These are phyloP conservation scores for Aspiorhynchus laticeps DNA, from an alignment of 2,113 vertebrate species.

Conservation along the genomic window DNA sequence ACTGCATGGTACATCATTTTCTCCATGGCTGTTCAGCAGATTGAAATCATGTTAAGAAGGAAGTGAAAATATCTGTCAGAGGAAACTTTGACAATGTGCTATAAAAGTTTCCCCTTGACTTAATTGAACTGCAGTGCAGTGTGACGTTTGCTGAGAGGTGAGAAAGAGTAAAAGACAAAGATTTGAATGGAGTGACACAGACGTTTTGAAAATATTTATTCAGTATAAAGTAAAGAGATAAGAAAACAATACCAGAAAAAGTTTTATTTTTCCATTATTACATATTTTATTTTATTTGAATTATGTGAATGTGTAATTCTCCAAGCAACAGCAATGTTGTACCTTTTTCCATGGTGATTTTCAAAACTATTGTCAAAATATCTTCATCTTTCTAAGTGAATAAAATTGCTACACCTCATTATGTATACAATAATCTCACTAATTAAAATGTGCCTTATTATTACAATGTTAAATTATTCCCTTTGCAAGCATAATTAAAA, in stretches of 20 bases:
- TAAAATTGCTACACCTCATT: neutral
- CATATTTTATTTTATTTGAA: neutral
- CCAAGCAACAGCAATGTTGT: neutral
- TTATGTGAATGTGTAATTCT: neutral
- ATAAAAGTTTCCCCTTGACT: constrained; percentile 28
- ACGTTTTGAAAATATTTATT: constrained; percentile 17
- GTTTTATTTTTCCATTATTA: neutral
- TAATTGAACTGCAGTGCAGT: constrained; percentile 48
- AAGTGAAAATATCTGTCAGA: constrained; percentile 11
- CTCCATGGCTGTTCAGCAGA: constrained; percentile 14
- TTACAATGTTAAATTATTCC: constrained; percentile 68
- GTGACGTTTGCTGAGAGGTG: constrained; percentile 18
- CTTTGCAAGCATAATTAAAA: constrained; percentile 68
- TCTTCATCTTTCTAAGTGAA: neutral
- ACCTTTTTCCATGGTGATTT: neutral
- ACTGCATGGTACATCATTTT: neutral
- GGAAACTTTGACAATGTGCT: constrained; percentile 40
- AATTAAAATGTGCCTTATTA: constrained; percentile 68
- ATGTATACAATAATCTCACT: constrained; percentile 61
- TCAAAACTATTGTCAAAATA: neutral
- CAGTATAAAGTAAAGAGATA: neutral
- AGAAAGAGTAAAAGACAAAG: constrained; percentile 2
- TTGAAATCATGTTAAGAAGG: neutral
- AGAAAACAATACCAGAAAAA: neutral
- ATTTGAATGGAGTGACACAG: neutral